Conservation (phyloP, 2,797 vertebrate species). For the Muscicapa striata region DNA sequence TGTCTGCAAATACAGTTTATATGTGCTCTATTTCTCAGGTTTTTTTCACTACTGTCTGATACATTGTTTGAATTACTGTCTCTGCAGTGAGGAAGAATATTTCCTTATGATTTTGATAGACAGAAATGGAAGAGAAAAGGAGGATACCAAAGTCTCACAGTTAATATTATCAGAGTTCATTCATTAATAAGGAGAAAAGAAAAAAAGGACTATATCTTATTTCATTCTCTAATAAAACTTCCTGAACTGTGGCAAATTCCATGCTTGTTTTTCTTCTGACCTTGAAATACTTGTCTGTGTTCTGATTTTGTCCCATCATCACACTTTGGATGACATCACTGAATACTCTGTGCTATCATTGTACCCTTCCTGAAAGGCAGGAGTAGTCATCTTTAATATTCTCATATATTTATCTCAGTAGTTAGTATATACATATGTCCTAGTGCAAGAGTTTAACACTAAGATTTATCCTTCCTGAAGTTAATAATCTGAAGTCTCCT, state of each 20-base stretch:
- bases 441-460: background rate
- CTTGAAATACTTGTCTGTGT: background rate
- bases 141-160: background rate
- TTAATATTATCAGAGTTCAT: background rate
- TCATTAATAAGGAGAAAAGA: background rate
- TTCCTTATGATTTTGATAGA: background rate
- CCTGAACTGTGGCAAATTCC: background rate
- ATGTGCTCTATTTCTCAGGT: background rate
- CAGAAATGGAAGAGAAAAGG: background rate
- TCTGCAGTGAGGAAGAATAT: background rate
- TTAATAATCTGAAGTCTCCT: background rate
- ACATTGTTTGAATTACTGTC: background rate
- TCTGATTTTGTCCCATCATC: background rate
- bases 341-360: background rate
- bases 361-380: background rate
- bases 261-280: background rate
- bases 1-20: background rate
- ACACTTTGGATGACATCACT: background rate
- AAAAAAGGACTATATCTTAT: accelerated
- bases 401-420: background rate
- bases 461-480: background rate
- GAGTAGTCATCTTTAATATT: background rate
- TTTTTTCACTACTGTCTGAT: background rate
- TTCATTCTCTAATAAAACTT: background rate
- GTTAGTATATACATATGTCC: background rate